Evolutionary conservation across 2,797 vertebrate genomes (phyloP).

Genomic region (Galago senegalensis): DNA sequence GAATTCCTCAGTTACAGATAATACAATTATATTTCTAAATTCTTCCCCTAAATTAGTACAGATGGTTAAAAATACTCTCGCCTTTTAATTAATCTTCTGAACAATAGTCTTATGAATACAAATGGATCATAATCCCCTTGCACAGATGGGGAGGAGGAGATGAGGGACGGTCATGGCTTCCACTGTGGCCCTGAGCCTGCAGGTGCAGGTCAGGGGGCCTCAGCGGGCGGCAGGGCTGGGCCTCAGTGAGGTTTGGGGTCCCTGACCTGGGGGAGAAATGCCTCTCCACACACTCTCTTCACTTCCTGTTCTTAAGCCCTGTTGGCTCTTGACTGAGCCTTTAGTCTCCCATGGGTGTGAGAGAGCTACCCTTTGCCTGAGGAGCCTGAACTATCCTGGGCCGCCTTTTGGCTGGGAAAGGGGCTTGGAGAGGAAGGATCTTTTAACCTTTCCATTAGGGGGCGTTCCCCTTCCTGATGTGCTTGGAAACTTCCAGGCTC

Average conservation of each 20-base stretch:
- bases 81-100: constrained; percentile 84
- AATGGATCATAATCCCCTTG: constrained; percentile 47
- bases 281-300: no score
- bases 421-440: background rate
- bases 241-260: background rate
- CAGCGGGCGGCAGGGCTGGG: background rate
- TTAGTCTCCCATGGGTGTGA: fast-evolving
- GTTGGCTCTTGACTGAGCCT: background rate
- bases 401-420: background rate
- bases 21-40: constrained; percentile 67
- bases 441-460: background rate
- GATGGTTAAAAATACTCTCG: constrained; percentile 82
- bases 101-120: constrained; percentile 69
- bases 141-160: background rate
- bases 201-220: background rate
- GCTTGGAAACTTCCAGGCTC: background rate
- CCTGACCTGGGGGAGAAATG: background rate
- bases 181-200: background rate
- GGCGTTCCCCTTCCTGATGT: background rate
- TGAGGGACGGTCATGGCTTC: constrained; percentile 5
- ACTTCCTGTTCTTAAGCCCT: background rate
- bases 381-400: background rate
- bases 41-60: constrained; percentile 78
- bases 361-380: background rate
- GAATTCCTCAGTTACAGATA: constrained; percentile 78